These are phyloP conservation scores for Drosophila infuscata DNA, from an alignment of 2,888 invertebrate genomes.

Conservation along the genomic window DNA sequence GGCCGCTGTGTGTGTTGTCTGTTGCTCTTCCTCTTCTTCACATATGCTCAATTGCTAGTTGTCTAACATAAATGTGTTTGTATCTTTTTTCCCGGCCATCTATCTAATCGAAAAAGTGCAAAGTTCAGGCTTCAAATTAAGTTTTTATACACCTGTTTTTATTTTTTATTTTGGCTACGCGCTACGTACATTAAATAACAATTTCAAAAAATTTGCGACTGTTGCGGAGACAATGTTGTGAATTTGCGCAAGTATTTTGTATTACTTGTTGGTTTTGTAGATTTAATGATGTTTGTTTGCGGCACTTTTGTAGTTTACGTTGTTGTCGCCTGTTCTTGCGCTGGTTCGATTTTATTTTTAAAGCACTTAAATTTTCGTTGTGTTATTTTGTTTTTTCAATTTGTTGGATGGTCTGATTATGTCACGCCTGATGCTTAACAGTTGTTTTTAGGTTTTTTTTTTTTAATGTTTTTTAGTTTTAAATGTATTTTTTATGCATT, in stretches of 20 bases:
- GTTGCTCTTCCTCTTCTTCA: constrained; percentile 10
- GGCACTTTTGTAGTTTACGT: constrained; percentile 56
- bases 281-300: constrained; percentile 41
- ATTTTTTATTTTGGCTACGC: constrained; percentile 1
- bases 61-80: constrained; percentile 17
- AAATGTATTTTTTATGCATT: constrained; percentile 22
- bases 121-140: constrained; percentile 46
- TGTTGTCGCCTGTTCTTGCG: constrained; percentile 42
- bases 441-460: constrained; percentile 41
- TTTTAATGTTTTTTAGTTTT: constrained; percentile 8
- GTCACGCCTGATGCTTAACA: constrained; percentile 62
- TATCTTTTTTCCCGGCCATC: constrained; percentile 16
- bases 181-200: constrained; percentile 22
- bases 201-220: constrained; percentile 21
- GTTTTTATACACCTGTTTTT: constrained; percentile 42
- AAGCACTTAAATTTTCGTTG: constrained; percentile 56
- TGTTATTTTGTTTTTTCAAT: constrained; percentile 13
- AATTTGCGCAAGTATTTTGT: constrained; percentile 24
- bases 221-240: constrained; percentile 18
- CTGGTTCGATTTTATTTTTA: constrained; percentile 56
- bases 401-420: constrained; percentile 60
- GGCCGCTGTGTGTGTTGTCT: constrained; percentile 40
- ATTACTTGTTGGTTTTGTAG: constrained; percentile 19
- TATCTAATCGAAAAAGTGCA: constrained; percentile 44
- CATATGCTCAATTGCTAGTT: constrained; percentile 3